Percentiles rank a stretch among this genome's conserved stretches.
Conservation (phyloP, 2,113 vertebrate species). For the Thalassarche chlororhynchos region DNA sequence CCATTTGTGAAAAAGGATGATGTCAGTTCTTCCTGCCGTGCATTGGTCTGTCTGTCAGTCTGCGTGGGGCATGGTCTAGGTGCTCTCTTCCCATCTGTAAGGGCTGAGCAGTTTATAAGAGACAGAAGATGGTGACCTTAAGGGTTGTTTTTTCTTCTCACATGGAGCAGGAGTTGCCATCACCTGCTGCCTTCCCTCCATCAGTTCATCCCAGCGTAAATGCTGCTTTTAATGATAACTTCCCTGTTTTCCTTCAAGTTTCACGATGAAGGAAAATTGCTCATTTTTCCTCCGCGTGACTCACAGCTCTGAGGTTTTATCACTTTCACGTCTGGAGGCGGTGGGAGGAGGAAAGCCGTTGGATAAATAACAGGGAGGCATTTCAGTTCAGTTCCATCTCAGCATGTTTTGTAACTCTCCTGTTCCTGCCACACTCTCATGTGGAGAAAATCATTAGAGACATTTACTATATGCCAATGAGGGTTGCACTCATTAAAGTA, state of each 20-base stretch:
- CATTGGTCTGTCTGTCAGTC: neutral
- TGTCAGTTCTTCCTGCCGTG: neutral
- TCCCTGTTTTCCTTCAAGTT: slow-evolving; percentile 6
- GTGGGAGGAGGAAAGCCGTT: slow-evolving; percentile 7
- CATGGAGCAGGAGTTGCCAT: neutral
- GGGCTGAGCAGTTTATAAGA: neutral
- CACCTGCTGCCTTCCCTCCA: neutral
- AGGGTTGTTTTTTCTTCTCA: neutral
- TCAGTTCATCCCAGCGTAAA: neutral
- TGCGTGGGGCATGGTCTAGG: neutral
- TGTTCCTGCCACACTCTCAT: neutral
- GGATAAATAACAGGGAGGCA: slow-evolving; percentile 3
- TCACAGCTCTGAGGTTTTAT: slow-evolving; percentile 9
- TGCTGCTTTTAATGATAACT: neutral
- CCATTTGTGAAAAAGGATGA: neutral
- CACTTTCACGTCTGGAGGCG: neutral
- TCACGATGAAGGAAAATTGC: neutral
- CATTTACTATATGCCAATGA: neutral
- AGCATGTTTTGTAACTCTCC: neutral
- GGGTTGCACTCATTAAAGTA: neutral
- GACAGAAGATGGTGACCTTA: neutral
- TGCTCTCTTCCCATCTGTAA: neutral
- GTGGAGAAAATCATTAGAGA: neutral
- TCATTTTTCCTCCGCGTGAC: neutral
- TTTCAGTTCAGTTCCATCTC: slow-evolving; percentile 3